These are phyloP conservation scores for Thunnus albacares DNA, from an alignment of 2,797 vertebrate species.

Conservation along the genomic window DNA sequence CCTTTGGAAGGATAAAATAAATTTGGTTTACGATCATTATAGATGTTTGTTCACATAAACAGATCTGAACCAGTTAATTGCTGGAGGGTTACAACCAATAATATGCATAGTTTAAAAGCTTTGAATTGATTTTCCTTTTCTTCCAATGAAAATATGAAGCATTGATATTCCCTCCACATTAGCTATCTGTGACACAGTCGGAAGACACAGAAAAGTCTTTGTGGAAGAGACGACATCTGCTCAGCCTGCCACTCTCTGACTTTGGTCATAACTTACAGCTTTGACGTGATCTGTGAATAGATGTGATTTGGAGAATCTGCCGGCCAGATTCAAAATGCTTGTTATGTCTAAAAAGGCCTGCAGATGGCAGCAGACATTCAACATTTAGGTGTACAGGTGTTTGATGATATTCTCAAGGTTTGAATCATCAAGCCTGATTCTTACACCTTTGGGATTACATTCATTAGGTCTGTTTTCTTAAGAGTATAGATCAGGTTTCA, in stretches of 20 bases:
- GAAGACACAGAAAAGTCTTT: background rate
- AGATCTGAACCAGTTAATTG: background rate
- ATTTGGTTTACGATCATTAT: background rate
- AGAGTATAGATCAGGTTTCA: constrained; percentile 53
- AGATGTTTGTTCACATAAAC: background rate
- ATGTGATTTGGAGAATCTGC: background rate
- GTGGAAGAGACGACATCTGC: constrained; percentile 19
- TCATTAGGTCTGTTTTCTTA: constrained; percentile 58
- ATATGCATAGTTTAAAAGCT: constrained; percentile 8
- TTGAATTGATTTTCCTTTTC: background rate
- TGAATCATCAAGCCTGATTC: constrained; percentile 29
- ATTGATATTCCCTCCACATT: constrained; percentile 21
- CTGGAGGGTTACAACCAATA: background rate
- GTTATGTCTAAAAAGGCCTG: constrained; percentile 23
- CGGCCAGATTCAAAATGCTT: background rate
- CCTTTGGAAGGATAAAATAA: background rate
- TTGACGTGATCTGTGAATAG: constrained; percentile 19
- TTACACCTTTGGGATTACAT: constrained; percentile 50
- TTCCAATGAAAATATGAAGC: background rate
- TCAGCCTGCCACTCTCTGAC: constrained; percentile 10
- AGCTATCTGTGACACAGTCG: background rate
- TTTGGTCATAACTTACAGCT: background rate
- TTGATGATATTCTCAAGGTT: constrained; percentile 9
- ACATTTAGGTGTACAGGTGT: background rate
- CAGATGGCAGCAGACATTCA: constrained; percentile 65